Evolutionary conservation across 2,113 vertebrate genomes (phyloP).

Genomic region (Gobiocypris rarus): DNA sequence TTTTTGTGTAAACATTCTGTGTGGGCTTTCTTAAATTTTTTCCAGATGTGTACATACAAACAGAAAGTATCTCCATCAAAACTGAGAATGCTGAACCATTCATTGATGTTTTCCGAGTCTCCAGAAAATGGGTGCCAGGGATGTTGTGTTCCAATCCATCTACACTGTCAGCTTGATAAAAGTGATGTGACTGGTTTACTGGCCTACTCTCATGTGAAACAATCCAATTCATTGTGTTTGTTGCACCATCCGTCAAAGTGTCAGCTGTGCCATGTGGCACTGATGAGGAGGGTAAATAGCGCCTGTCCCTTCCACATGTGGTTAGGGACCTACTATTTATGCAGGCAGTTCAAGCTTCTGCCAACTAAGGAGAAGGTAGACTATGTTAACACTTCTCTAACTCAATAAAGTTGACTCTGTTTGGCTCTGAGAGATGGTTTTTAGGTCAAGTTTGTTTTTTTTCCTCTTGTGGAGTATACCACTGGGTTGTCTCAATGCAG

Average conservation of each 20-base stretch:
- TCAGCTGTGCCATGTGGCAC: constrained; percentile 20
- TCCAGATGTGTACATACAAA: not conserved
- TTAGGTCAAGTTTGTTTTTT: not conserved
- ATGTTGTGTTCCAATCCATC: constrained; percentile 29
- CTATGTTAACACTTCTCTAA: not conserved
- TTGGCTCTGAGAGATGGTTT: not conserved
- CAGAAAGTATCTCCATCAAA: constrained; percentile 17
- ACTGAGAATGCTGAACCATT: not conserved
- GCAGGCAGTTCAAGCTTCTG: constrained; percentile 22
- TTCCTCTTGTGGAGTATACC: not conserved
- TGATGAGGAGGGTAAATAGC: constrained; percentile 22
- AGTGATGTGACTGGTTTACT: constrained; percentile 13
- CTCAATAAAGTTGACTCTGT: constrained; percentile 4
- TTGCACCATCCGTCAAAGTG: constrained; percentile 43
- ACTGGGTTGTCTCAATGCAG: not conserved
- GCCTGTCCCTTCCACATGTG: not conserved
- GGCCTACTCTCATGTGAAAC: constrained; percentile 39
- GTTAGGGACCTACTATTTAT: constrained; percentile 31
- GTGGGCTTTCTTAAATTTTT: not conserved
- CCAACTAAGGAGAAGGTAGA: not conserved
- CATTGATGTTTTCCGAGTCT: not conserved
- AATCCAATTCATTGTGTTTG: constrained; percentile 30
- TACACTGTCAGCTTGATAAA: constrained; percentile 8
- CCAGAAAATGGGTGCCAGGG: not conserved
- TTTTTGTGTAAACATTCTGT: no score